Conservation (phyloP, 2,113 vertebrate genomes). For the Dasypus novemcinctus region DNA sequence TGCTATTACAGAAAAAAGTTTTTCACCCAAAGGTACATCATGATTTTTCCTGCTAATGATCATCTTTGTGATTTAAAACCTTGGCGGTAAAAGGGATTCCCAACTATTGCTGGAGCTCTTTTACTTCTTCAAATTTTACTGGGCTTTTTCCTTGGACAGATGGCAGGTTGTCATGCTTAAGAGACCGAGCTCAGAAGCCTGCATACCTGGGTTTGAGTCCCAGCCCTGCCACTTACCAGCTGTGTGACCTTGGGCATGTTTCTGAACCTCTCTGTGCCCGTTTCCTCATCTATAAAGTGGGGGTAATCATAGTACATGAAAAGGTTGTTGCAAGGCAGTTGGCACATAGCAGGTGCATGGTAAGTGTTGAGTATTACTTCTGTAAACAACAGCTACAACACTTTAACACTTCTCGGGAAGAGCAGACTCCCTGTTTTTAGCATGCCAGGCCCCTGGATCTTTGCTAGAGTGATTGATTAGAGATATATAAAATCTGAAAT, state of each 20-base stretch:
- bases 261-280: background rate
- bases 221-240: background rate
- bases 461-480: background rate
- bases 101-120: background rate
- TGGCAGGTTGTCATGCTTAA: background rate
- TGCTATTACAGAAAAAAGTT: background rate
- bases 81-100: background rate
- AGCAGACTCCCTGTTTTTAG: background rate
- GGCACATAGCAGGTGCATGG: too few relatives aligned
- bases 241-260: background rate
- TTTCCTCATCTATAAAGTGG: background rate
- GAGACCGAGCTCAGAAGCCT: too few relatives aligned
- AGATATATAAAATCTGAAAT: background rate
- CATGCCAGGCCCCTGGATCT: background rate
- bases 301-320: background rate
- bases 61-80: slow-evolving; percentile 31
- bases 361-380: background rate
- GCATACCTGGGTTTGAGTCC: background rate
- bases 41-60: background rate
- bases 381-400: background rate
- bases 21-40: background rate
- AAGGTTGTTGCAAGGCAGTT: background rate
- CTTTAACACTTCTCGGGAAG: background rate
- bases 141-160: background rate
- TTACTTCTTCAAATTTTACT: background rate